Evolutionary conservation across 2,113 vertebrate genomes (phyloP).

Genomic region (Guaruba guarouba): DNA sequence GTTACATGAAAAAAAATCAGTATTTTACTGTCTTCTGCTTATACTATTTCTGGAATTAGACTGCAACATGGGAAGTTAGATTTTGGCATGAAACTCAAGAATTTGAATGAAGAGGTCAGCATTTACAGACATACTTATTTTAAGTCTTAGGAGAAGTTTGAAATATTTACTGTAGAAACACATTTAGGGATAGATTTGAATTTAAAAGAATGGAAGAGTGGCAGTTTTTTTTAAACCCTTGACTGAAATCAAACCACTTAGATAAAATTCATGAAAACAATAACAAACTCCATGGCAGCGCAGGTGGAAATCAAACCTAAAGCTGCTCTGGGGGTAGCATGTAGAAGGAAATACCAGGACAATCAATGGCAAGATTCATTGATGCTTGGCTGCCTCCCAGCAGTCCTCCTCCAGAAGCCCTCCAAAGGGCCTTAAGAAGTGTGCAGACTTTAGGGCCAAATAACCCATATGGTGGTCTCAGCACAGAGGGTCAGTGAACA

Average conservation of each 20-base stretch:
- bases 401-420: background rate
- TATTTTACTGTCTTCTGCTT: background rate
- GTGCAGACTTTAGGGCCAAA: background rate
- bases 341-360: background rate
- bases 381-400: background rate
- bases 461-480: background rate
- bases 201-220: background rate
- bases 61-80: background rate
- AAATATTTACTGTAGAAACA: background rate
- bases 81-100: background rate
- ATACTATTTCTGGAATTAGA: background rate
- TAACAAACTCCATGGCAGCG: background rate
- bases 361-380: background rate
- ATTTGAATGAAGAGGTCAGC: background rate
- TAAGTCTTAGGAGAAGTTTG: background rate
- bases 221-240: background rate
- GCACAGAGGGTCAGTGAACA: background rate
- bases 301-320: background rate
- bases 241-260: background rate
- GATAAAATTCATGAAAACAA: background rate
- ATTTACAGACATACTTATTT: background rate
- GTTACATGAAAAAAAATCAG: background rate
- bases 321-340: background rate
- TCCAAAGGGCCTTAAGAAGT: background rate
- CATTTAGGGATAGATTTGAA: background rate